These are phyloP conservation scores for Anthrax anthrax DNA, from an alignment of 2,888 invertebrate genomes.

Conservation along the genomic window DNA sequence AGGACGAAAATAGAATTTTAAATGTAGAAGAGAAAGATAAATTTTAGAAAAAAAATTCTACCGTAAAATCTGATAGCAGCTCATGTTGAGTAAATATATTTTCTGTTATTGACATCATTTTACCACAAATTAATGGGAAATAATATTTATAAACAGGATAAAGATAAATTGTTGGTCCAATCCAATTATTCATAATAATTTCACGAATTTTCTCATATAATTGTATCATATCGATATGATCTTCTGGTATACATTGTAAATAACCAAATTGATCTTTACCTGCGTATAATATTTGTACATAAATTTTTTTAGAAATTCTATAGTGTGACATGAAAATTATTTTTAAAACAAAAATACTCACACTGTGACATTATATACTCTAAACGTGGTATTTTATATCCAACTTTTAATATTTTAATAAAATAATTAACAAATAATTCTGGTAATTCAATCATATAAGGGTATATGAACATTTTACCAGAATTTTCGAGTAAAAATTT, in stretches of 20 bases:
- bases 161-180: slow-evolving; percentile 28
- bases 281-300: slow-evolving; percentile 6
- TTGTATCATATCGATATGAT: slow-evolving; percentile 26
- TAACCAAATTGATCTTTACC: slow-evolving; percentile 22
- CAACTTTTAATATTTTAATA: slow-evolving; percentile 28
- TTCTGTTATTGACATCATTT: slow-evolving; percentile 27
- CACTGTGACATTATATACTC: slow-evolving; percentile 32
- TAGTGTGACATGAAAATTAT: too few relatives aligned
- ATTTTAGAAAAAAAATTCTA: slow-evolving; percentile 15
- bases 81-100: slow-evolving; percentile 25
- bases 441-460: slow-evolving; percentile 28
- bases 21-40: too few relatives aligned
- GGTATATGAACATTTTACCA: slow-evolving; percentile 29
- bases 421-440: slow-evolving; percentile 27
- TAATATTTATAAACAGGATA: slow-evolving; percentile 33
- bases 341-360: too few relatives aligned
- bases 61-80: slow-evolving; percentile 28
- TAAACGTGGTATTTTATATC: slow-evolving; percentile 29
- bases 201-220: slow-evolving; percentile 25
- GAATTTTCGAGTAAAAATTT: slow-evolving; percentile 24
- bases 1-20: too few relatives aligned
- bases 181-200: slow-evolving; percentile 27
- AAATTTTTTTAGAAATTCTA: too few relatives aligned
- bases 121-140: slow-evolving; percentile 24
- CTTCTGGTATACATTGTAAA: slow-evolving; percentile 25